These are phyloP conservation scores for Bradysia coprophila DNA, from an alignment of 1,140 invertebrate species.

Conservation along the genomic window DNA sequence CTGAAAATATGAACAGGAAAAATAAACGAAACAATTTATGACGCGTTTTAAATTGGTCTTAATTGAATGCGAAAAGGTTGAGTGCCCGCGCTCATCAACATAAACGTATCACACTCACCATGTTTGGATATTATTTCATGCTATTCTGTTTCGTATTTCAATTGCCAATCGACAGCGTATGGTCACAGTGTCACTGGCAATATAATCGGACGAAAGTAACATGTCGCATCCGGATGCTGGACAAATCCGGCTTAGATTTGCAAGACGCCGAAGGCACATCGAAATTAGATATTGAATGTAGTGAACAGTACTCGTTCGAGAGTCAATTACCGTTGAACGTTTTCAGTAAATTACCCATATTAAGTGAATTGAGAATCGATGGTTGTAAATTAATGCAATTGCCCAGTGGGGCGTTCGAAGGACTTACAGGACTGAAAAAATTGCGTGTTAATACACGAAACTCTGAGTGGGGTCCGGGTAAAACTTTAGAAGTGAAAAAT, in stretches of 20 bases:
- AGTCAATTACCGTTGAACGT: slow-evolving; percentile 49
- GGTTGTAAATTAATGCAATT: slow-evolving; percentile 63
- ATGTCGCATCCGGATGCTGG: slow-evolving; percentile 49
- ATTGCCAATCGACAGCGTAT: background rate
- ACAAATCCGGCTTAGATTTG: slow-evolving; percentile 42
- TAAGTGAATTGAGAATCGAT: slow-evolving; percentile 52
- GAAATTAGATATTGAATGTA: slow-evolving; percentile 51
- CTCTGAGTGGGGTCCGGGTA: slow-evolving; percentile 50
- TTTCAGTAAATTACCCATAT: slow-evolving; percentile 49
- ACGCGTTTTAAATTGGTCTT: too few relatives aligned
- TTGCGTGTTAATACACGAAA: slow-evolving; percentile 58
- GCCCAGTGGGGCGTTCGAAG: slow-evolving; percentile 55
- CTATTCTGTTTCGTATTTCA: background rate
- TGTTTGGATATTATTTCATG: background rate
- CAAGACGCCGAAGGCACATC: slow-evolving; percentile 45
- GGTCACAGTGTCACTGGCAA: slow-evolving; percentile 34
- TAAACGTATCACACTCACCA: too few relatives aligned
- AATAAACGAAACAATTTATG: too few relatives aligned
- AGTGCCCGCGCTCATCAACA: too few relatives aligned
- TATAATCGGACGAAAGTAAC: slow-evolving; percentile 41
- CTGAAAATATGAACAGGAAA: too few relatives aligned
- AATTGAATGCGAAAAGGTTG: too few relatives aligned
- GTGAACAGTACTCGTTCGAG: slow-evolving; percentile 58
- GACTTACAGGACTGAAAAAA: slow-evolving; percentile 51
- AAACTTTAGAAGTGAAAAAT: slow-evolving; percentile 44